phyloP scores from a whole-genome alignment of 2,113 vertebrate genomes.

The Paralichthys olivaceus region DNA sequence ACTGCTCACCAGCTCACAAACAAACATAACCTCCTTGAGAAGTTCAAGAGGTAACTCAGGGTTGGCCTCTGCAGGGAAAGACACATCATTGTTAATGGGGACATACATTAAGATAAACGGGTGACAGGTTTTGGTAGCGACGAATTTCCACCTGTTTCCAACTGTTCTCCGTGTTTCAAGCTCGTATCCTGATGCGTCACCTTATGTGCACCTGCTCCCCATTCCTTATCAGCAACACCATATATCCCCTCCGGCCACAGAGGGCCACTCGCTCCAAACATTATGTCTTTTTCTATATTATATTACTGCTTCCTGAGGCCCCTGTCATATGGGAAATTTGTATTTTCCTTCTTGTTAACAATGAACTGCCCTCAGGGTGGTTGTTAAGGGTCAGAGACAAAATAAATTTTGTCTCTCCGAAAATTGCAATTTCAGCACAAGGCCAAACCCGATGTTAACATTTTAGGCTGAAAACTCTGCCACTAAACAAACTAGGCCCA shows the following conservation, averaged over 20 bases:
- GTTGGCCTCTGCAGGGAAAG: too few relatives aligned
- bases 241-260: constrained; percentile 7
- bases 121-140: neutral
- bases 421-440: neutral
- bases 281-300: neutral
- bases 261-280: neutral
- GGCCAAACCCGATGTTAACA: constrained; percentile 3
- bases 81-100: too few relatives aligned
- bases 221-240: constrained; percentile 24
- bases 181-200: constrained; percentile 35
- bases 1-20: too few relatives aligned
- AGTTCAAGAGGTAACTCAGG: too few relatives aligned
- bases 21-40: too few relatives aligned
- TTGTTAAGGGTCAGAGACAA: constrained; percentile 1
- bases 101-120: neutral
- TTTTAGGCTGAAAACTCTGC: neutral
- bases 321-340: neutral
- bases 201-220: constrained; percentile 46
- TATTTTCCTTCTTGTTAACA: neutral
- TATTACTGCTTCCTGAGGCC: neutral
- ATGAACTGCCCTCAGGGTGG: neutral
- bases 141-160: neutral
- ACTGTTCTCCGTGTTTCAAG: neutral
- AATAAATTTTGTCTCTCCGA: neutral
- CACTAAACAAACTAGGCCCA: neutral